Conservation (phyloP, 2,888 invertebrate genomes). For the Drosophila fulvimacula region DNA sequence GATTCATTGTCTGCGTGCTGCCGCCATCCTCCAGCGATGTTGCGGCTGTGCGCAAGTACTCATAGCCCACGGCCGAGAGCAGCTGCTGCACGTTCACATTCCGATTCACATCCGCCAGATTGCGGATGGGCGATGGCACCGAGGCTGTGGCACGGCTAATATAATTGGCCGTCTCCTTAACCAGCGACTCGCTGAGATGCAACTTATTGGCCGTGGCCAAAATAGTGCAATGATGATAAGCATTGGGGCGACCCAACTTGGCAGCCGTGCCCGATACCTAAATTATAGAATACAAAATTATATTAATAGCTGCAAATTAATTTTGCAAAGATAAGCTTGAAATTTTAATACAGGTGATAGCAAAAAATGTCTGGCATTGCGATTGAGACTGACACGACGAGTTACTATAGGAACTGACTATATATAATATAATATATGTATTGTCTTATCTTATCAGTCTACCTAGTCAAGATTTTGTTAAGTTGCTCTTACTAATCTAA, state of each 20-base stretch:
- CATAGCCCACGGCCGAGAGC: constrained; percentile 92
- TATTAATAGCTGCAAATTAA: neutral
- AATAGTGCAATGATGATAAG: constrained; percentile 99
- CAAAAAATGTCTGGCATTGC: neutral
- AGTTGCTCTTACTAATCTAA: neutral
- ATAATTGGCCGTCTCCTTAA: constrained; percentile 92
- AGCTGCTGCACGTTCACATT: constrained; percentile 90
- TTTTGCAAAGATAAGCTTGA: neutral
- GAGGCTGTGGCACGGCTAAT: constrained; percentile 94
- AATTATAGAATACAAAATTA: neutral
- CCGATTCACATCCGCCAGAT: constrained; percentile 91
- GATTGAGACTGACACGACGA: neutral
- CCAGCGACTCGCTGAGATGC: constrained; percentile 89
- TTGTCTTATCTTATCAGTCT: neutral
- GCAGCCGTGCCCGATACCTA: constrained; percentile 98
- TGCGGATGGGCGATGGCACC: constrained; percentile 92
- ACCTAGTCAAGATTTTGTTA: neutral
- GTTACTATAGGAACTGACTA: neutral
- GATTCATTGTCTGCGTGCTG: constrained; percentile 89
- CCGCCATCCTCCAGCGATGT: constrained; percentile 90
- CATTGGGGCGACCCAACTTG: constrained; percentile 93
- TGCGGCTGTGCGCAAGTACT: constrained; percentile 91
- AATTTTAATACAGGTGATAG: neutral
- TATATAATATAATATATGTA: neutral
- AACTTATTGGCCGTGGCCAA: constrained; percentile 93